These are phyloP conservation scores for Trilocha varians DNA, from an alignment of 2,888 invertebrate species.

Conservation along the genomic window DNA sequence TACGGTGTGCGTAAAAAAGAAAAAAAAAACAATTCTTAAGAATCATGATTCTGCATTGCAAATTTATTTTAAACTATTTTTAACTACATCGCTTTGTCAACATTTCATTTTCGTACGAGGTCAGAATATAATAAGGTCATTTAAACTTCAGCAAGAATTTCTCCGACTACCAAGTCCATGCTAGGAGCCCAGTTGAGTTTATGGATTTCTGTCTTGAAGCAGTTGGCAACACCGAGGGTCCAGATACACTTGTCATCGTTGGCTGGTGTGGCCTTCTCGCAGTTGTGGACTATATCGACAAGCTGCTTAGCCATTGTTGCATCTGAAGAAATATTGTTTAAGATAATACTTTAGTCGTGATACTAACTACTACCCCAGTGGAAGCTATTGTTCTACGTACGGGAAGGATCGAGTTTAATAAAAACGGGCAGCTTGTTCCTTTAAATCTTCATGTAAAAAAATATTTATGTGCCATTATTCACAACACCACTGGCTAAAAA, in stretches of 20 bases:
- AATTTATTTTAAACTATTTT: not conserved
- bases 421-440: too few species aligned
- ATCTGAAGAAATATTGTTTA: constrained; percentile 25
- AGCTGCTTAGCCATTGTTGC: constrained; percentile 35
- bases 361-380: too few species aligned
- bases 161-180: constrained; percentile 32
- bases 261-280: constrained; percentile 16
- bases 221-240: constrained; percentile 30
- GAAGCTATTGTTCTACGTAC: too few species aligned
- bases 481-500: too few species aligned
- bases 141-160: constrained; percentile 32
- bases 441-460: too few species aligned
- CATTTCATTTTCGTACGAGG: too few species aligned
- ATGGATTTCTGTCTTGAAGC: constrained; percentile 43
- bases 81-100: not conserved
- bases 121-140: too few species aligned
- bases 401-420: too few species aligned
- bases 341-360: too few species aligned
- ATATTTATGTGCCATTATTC: too few species aligned
- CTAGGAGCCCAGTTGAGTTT: constrained; percentile 43
- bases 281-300: constrained; percentile 32
- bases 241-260: constrained; percentile 24
- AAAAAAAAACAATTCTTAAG: too few species aligned
- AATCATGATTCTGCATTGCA: constrained; percentile 2
- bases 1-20: too few species aligned